Percentiles rank a stretch among this genome's conserved stretches.
Conservation (phyloP, 2,888 invertebrate genomes). For the Aphrophora alni region DNA sequence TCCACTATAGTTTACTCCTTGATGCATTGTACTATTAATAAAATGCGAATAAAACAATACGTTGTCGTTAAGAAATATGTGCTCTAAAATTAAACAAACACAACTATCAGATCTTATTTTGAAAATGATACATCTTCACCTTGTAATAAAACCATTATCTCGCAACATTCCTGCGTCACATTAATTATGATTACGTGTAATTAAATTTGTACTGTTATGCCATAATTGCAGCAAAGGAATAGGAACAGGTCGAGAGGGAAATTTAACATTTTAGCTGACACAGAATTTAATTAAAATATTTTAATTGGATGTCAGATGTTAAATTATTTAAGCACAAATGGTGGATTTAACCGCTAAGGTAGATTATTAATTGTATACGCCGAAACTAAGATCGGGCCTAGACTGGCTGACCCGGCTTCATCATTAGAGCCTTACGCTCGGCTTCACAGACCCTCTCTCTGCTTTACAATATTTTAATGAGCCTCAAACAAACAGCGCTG, state of each 20-base stretch:
- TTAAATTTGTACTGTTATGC: not conserved
- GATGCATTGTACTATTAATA: too few relatives aligned
- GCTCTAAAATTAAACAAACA: too few relatives aligned
- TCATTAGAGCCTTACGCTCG: not conserved
- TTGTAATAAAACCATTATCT: not conserved
- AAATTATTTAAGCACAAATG: not conserved
- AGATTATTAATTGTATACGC: not conserved
- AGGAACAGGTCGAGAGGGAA: not conserved
- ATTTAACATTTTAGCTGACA: not conserved
- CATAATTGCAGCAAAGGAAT: not conserved
- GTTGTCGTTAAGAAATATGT: too few relatives aligned
- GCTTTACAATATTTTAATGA: not conserved
- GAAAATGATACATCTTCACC: not conserved
- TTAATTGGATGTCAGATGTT: slow-evolving; percentile 6
- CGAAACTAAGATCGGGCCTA: too few relatives aligned
- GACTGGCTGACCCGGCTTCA: not conserved
- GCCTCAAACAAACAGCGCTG: not conserved
- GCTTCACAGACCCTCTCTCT: not conserved
- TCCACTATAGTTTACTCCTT: too few relatives aligned
- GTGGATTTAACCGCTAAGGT: not conserved
- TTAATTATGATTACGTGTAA: not conserved
- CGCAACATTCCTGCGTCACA: not conserved
- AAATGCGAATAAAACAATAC: too few relatives aligned
- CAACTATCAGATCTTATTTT: too few relatives aligned
- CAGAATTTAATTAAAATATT: not conserved